A percentile compares a stretch with the other conserved stretches of the same genome.
Conservation (phyloP, 2,888 invertebrate genomes). For the Cerastoderma edule region DNA sequence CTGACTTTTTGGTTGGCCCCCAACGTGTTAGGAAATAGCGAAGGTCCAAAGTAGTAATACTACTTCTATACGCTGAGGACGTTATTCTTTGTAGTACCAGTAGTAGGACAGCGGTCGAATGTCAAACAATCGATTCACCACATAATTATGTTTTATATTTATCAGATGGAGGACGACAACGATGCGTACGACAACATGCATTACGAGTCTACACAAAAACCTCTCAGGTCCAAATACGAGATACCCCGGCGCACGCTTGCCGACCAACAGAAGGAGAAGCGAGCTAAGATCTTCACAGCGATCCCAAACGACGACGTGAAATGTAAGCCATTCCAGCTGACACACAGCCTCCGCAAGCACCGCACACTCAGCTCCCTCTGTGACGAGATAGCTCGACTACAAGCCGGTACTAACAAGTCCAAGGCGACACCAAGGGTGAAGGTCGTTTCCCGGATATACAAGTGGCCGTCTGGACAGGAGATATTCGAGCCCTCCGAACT, state of each 20-base stretch:
- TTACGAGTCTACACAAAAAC: slow-evolving; percentile 6
- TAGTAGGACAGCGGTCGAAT: too few relatives aligned
- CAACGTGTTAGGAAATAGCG: too few relatives aligned
- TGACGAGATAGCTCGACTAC: slow-evolving; percentile 20
- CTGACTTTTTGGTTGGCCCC: too few relatives aligned
- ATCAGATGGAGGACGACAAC: slow-evolving; percentile 22
- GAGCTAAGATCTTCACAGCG: not conserved
- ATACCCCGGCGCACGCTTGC: slow-evolving; percentile 10
- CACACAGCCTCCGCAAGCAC: slow-evolving; percentile 28
- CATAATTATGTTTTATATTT: not conserved
- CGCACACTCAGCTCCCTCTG: slow-evolving; percentile 16
- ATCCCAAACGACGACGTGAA: slow-evolving; percentile 3
- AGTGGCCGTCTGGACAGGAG: slow-evolving; percentile 36
- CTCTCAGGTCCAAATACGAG: slow-evolving; percentile 23
- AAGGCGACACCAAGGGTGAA: not conserved
- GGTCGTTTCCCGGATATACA: slow-evolving; percentile 24
- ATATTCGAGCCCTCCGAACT: slow-evolving; percentile 25
- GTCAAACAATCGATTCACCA: too few relatives aligned
- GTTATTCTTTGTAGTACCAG: too few relatives aligned
- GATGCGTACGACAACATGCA: not conserved
- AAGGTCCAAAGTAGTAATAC: too few relatives aligned
- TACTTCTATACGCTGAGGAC: too few relatives aligned
- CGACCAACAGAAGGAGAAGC: slow-evolving; percentile 3
- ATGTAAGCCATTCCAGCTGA: slow-evolving; percentile 11
- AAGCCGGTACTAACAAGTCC: not conserved